phyloP scores from a whole-genome alignment of 1,140 invertebrate species.

The Rhynchophorus ferrugineus region DNA sequence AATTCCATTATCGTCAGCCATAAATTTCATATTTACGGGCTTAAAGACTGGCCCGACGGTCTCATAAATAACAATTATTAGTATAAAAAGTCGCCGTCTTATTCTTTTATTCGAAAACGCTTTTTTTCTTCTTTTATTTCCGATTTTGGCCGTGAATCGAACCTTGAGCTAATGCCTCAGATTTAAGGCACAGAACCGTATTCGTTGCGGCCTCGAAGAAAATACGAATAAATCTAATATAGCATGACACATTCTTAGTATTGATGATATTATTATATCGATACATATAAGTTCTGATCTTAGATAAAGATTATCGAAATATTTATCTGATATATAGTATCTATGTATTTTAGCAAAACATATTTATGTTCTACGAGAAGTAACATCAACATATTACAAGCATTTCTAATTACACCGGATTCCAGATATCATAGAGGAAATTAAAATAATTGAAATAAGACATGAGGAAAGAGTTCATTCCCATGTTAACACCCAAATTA shows the following conservation, averaged over 20 bases:
- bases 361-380: no score
- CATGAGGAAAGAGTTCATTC: no score
- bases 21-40: slow-evolving; percentile 23
- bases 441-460: no score
- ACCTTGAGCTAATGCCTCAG: slow-evolving; percentile 15
- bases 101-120: slow-evolving; percentile 13
- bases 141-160: slow-evolving; percentile 16
- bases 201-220: no score
- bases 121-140: slow-evolving; percentile 11
- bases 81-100: slow-evolving; percentile 16
- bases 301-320: neutral
- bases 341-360: no score
- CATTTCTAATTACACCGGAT: no score
- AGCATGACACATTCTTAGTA: neutral
- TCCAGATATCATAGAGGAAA: no score
- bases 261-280: neutral
- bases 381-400: no score
- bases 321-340: neutral
- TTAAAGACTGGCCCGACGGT: slow-evolving; percentile 14
- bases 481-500: no score
- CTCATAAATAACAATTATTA: slow-evolving; percentile 23
- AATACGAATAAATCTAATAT: no score
- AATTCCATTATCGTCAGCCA: slow-evolving; percentile 19
- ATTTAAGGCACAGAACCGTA: slow-evolving; percentile 10
- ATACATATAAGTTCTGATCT: neutral